These are phyloP conservation scores for Bombus huntii DNA, from an alignment of 1,140 invertebrate genomes.

Conservation along the genomic window DNA sequence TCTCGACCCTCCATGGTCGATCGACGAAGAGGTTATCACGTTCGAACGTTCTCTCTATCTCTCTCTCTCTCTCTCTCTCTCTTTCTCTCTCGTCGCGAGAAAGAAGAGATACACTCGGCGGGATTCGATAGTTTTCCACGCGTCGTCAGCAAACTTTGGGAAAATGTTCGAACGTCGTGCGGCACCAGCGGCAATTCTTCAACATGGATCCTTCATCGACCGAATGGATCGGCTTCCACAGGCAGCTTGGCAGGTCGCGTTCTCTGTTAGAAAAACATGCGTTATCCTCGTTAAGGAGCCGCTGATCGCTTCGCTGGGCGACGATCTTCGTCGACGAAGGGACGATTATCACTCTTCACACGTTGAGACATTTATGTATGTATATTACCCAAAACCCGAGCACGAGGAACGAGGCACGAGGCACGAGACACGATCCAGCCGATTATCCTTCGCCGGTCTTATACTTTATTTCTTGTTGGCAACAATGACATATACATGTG, in stretches of 20 bases:
- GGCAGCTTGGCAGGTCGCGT: constrained; percentile 11
- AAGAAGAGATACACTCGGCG: background rate
- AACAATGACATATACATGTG: constrained; percentile 12
- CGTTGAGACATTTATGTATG: constrained; percentile 8
- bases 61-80: no score
- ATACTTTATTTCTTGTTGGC: background rate
- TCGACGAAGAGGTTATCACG: background rate
- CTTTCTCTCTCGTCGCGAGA: background rate
- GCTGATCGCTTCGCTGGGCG: constrained; percentile 4
- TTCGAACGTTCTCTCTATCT: background rate
- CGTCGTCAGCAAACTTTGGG: background rate
- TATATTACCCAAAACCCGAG: constrained; percentile 9
- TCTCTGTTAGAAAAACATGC: constrained; percentile 64
- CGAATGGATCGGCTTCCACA: background rate
- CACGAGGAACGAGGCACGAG: constrained; percentile 6
- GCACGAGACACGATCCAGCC: background rate
- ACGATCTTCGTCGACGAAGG: constrained; percentile 30
- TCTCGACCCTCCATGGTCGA: constrained; percentile 58
- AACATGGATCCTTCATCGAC: constrained; percentile 44
- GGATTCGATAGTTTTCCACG: background rate
- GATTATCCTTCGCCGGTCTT: background rate
- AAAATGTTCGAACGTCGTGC: constrained; percentile 2
- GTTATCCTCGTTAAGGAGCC: constrained; percentile 47
- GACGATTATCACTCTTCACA: constrained; percentile 32
- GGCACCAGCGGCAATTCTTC: constrained; percentile 15